Evolutionary conservation across 2,113 vertebrate species (phyloP).

Genomic region (Tragelaphus buxtoni): DNA sequence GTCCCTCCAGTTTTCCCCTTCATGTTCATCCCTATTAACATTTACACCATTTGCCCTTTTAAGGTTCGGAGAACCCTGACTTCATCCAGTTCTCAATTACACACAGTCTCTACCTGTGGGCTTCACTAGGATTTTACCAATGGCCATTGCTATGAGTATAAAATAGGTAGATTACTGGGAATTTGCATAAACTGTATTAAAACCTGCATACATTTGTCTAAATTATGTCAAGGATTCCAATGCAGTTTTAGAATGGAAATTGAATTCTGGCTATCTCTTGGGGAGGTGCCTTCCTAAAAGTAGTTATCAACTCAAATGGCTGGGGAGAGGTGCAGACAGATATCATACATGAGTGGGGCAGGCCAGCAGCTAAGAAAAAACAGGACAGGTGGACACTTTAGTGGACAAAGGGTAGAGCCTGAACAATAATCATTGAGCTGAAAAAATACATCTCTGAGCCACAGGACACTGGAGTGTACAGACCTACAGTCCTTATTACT

Average conservation of each 20-base stretch:
- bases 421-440: background rate
- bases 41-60: background rate
- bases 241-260: slow-evolving; percentile 20
- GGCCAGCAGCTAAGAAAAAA: background rate
- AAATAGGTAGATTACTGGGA: background rate
- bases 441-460: slow-evolving; percentile 7
- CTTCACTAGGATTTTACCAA: background rate
- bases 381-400: background rate
- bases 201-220: background rate
- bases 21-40: background rate
- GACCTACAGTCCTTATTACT: background rate
- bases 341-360: background rate
- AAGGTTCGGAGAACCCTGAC: background rate
- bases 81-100: background rate
- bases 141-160: background rate
- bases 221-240: background rate
- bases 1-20: background rate
- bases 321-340: background rate
- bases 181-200: slow-evolving; percentile 35
- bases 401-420: background rate
- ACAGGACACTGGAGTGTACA: background rate
- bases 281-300: background rate
- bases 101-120: background rate
- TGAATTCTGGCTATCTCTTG: slow-evolving; percentile 9
- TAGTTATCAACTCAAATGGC: background rate